Conservation (phyloP, 2,113 vertebrate species). For the Gnathonemus echidnorhynchus region DNA sequence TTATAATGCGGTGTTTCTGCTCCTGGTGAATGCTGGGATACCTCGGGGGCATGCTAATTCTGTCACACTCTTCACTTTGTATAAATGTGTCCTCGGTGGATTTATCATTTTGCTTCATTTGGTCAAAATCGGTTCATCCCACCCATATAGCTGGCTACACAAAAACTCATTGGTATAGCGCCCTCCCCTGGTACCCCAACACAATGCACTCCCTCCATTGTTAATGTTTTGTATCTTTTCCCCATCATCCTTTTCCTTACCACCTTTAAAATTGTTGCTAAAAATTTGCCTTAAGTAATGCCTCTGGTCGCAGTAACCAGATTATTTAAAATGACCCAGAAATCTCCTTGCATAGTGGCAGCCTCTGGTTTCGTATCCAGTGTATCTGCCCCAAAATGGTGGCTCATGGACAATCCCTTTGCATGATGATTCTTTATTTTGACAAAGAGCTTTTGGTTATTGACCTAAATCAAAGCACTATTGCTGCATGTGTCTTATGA, state of each 20-base stretch:
- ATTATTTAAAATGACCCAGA: not conserved
- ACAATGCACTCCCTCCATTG: not conserved
- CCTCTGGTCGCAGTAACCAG: not conserved
- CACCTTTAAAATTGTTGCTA: not conserved
- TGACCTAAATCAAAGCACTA: not conserved
- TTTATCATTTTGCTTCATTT: not conserved
- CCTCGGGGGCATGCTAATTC: not conserved
- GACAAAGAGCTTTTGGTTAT: not conserved
- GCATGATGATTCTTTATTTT: not conserved
- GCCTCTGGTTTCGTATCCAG: not conserved
- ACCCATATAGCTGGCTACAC: not conserved
- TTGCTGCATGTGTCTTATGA: not conserved
- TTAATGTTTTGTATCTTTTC: not conserved
- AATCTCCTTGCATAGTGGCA: not conserved
- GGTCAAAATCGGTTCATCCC: not conserved
- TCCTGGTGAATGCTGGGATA: not conserved
- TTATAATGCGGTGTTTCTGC: not conserved
- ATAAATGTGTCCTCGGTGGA: not conserved
- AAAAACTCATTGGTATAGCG: not conserved
- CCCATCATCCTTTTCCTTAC: not conserved
- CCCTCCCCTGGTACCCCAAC: not conserved
- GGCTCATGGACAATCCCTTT: not conserved
- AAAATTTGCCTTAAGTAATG: not conserved
- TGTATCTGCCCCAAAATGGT: not conserved
- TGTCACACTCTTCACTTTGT: not conserved